These are phyloP conservation scores for Scaptodrosophila latifasciaeformis DNA, from an alignment of 2,888 invertebrate species.

Conservation along the genomic window DNA sequence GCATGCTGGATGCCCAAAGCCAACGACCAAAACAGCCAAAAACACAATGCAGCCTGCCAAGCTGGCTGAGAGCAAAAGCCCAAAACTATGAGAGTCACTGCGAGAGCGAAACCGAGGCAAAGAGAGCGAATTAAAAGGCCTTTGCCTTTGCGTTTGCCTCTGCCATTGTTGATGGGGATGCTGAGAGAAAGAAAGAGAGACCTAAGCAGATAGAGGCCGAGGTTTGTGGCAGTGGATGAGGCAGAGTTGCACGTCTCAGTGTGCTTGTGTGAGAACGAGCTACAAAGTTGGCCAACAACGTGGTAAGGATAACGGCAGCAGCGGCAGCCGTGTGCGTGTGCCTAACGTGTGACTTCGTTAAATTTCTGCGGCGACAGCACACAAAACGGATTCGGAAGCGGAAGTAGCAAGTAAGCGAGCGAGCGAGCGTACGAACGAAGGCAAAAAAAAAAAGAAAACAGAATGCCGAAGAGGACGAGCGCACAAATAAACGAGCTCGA, in stretches of 20 bases:
- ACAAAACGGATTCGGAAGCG: conserved; percentile 68
- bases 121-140: conserved; percentile 8
- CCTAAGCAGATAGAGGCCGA: too few species aligned
- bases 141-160: conserved; percentile 18
- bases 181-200: conserved; percentile 26
- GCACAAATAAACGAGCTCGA: neutral
- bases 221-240: too few species aligned
- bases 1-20: too few species aligned
- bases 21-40: neutral
- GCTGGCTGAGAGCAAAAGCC: neutral
- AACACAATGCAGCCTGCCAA: neutral
- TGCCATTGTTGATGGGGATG: neutral
- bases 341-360: conserved; percentile 66
- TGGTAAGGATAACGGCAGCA: conserved; percentile 18
- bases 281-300: conserved; percentile 15
- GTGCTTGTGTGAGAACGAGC: too few species aligned
- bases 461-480: neutral
- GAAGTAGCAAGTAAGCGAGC: conserved; percentile 67
- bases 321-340: conserved; percentile 28
- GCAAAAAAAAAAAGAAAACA: neutral
- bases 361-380: conserved; percentile 70
- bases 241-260: too few species aligned
- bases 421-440: conserved; percentile 25
- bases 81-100: conserved; percentile 1
- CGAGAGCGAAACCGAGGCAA: neutral